A percentile compares a stretch with the other conserved stretches of the same genome.
These are phyloP conservation scores for Euborellia annulipes DNA, from an alignment of 1,140 invertebrate genomes.

Conservation along the genomic window DNA sequence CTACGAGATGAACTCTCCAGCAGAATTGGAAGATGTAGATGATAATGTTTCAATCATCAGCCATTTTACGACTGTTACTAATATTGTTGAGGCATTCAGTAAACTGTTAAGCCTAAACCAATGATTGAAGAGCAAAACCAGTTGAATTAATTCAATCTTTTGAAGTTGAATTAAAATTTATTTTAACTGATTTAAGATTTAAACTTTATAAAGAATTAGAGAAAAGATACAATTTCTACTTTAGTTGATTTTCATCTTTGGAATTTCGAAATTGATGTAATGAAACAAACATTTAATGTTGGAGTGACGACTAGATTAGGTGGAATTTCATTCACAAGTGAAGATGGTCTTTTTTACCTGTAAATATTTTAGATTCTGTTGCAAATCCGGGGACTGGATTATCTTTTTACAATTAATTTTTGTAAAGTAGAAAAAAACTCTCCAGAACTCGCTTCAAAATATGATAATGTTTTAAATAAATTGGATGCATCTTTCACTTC, in stretches of 20 bases:
- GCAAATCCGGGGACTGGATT: no score
- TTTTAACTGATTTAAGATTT: no score
- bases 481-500: constrained; percentile 63
- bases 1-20: constrained; percentile 35
- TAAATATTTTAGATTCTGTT: no score
- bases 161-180: constrained; percentile 59
- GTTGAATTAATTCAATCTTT: constrained; percentile 48
- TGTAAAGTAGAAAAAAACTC: constrained; percentile 61
- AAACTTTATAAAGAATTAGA: no score
- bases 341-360: no score
- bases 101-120: no score
- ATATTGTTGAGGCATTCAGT: no score
- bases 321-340: constrained; percentile 36
- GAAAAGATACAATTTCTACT: no score
- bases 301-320: constrained; percentile 51
- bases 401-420: constrained; percentile 4
- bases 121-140: constrained; percentile 6
- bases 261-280: constrained; percentile 49
- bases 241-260: constrained; percentile 32
- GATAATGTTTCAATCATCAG: no score
- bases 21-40: neutral
- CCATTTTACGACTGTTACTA: no score
- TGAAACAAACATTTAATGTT: constrained; percentile 60
- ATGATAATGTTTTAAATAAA: constrained; percentile 62
- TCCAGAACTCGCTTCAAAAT: constrained; percentile 66